Evolutionary conservation across 1,140 invertebrate species (phyloP), one percentile per base, ranked within the genome.

Genomic region (Scaptomyza hsui): DNA sequence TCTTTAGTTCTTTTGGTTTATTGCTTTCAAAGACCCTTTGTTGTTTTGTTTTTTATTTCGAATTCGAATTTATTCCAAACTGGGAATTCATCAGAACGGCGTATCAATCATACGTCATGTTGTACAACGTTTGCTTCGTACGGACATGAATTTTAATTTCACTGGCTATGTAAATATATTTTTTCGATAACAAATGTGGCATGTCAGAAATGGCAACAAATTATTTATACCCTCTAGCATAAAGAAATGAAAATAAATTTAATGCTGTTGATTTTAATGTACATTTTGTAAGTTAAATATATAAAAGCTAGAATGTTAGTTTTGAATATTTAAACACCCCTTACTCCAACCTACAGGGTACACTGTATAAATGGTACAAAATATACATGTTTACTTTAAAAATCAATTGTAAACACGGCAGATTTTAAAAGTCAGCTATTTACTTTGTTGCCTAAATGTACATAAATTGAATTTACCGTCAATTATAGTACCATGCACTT

Each of bases 41-140:
- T 6, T 56, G 4, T 41, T 9, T 15, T 29, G 6, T 9, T 47
- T 29, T 45, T 37, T 51, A 12, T n/a, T 2, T 37, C 0, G 10
- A 3, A 16, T 2, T 37, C 0, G 10, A 3, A 16, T 35, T 62
- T 45, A 10, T 16, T 29, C 16, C 7, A 26, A 26, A 52, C 32
- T n/a, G 12, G 18, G 15, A 57, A 65, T 41, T 64, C 47, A 37
- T 44, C 42, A 42, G 42, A 62, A 63, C 48, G 56, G 53, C 47
- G 35, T 75, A 82, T 82, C 78, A 82, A 82, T 78, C 79, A 82
- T 78, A 70, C 78, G 70, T 56, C 78, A 81, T 77, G 74, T 62
- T 65, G 74, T 53, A 29, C 60, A 48, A 55, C 29, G 39, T 52
- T 51, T 15, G 19, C 32, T 29, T 37, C 24, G 52, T 9, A n/a